Evolutionary conservation across 2,888 invertebrate species (phyloP).

Genomic region (Amphipoea oculea): DNA sequence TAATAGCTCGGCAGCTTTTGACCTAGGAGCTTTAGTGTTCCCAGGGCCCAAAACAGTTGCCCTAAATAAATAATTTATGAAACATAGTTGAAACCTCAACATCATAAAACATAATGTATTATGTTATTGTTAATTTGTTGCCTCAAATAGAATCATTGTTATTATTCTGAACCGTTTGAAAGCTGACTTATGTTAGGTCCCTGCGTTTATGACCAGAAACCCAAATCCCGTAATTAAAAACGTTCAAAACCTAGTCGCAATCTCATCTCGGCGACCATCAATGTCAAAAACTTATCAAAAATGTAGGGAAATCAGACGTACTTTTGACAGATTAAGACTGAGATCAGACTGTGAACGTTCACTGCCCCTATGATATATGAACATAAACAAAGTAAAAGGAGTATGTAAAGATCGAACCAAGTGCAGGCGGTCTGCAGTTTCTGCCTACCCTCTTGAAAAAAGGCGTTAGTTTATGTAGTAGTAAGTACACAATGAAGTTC

Average conservation of each 20-base stretch:
- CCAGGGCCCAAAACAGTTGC: neutral
- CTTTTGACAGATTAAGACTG: too few relatives aligned
- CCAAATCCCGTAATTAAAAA: too few relatives aligned
- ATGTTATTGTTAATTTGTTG: constrained; percentile 34
- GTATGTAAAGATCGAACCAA: neutral
- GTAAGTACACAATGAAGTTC: too few relatives aligned
- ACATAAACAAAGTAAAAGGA: neutral
- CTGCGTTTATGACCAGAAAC: too few relatives aligned
- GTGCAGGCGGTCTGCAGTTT: neutral
- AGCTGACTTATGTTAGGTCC: neutral
- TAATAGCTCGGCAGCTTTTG: constrained; percentile 11
- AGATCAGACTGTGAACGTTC: too few relatives aligned
- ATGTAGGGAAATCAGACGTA: too few relatives aligned
- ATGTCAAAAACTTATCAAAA: too few relatives aligned
- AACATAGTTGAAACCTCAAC: constrained; percentile 30
- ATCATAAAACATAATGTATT: constrained; percentile 15
- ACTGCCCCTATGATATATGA: neutral
- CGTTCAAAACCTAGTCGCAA: too few relatives aligned
- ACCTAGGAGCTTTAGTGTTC: neutral
- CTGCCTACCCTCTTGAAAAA: neutral
- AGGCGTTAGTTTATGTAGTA: neutral
- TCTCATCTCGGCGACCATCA: too few relatives aligned
- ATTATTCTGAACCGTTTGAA: constrained; percentile 1
- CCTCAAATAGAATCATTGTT: constrained; percentile 25
- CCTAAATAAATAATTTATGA: constrained; percentile 34